Percentiles rank a stretch among this genome's conserved stretches.
These are phyloP conservation scores for Valencia hispanica DNA, from an alignment of 2,797 vertebrate species.

Conservation along the genomic window DNA sequence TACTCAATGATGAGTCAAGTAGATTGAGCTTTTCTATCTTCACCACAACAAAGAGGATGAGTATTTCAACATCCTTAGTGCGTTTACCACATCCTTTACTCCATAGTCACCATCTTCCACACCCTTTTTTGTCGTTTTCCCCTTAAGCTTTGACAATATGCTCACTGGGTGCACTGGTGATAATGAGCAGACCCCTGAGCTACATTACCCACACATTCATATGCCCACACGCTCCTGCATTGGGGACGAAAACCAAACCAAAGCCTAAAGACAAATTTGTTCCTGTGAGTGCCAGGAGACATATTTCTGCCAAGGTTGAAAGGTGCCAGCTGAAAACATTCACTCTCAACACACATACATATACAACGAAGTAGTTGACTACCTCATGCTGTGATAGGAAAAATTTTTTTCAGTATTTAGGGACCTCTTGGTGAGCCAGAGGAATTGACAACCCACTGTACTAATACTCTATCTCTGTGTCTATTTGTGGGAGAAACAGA, in stretches of 20 bases:
- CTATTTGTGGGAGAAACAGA: constrained; percentile 12
- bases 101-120: constrained; percentile 32
- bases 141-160: constrained; percentile 33
- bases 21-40: constrained; percentile 8
- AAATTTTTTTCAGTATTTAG: constrained; percentile 84
- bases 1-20: background rate
- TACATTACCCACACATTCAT: constrained; percentile 51
- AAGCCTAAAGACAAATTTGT: constrained; percentile 87
- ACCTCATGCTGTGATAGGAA: constrained; percentile 78
- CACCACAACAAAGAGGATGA: constrained; percentile 2
- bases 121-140: constrained; percentile 31
- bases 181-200: constrained; percentile 87
- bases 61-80: constrained; percentile 19
- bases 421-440: constrained; percentile 81
- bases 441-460: constrained; percentile 90
- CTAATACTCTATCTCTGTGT: constrained; percentile 53
- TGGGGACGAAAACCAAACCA: constrained; percentile 81
- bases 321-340: constrained; percentile 76
- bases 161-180: constrained; percentile 80
- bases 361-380: constrained; percentile 50
- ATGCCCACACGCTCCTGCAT: constrained; percentile 32
- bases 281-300: constrained; percentile 84
- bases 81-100: constrained; percentile 19
- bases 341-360: constrained; percentile 32
- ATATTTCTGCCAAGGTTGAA: constrained; percentile 69